Percentiles rank a stretch among this genome's conserved stretches.
These are phyloP conservation scores for Orcinus orca DNA, from an alignment of 2,113 vertebrate species.

Conservation along the genomic window DNA sequence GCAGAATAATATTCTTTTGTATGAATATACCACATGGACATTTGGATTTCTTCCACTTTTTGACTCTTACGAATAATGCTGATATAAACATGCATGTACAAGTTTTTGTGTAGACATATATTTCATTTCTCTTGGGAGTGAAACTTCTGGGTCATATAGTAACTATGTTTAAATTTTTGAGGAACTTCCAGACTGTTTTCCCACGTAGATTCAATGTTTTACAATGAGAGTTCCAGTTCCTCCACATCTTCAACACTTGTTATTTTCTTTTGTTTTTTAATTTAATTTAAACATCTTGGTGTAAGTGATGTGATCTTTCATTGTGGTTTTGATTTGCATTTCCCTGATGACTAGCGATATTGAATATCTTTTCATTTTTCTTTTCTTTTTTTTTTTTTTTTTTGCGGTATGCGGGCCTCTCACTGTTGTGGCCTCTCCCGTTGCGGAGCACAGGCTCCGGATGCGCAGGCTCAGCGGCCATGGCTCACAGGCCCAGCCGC, in stretches of 20 bases:
- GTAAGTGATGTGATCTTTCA: not conserved
- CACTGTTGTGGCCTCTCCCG: no score
- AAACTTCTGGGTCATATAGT: not conserved
- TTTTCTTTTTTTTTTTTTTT: no score
- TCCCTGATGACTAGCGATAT: no score
- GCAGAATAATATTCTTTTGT: not conserved
- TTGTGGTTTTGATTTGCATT: not conserved
- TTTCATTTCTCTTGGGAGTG: not conserved
- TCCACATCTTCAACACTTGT: not conserved
- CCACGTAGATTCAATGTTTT: not conserved
- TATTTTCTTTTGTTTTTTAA: no score
- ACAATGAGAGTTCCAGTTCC: not conserved
- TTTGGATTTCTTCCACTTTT: not conserved
- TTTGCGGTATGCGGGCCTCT: no score
- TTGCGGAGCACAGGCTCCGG: no score
- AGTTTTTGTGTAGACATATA: not conserved
- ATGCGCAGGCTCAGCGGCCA: no score
- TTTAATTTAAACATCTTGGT: not conserved
- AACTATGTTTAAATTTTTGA: not conserved
- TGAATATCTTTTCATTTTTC: not conserved
- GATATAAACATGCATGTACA: not conserved
- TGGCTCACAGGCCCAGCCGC: no score
- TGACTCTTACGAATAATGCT: not conserved
- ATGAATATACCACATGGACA: not conserved
- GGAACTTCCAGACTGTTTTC: no score